phyloP scores from a whole-genome alignment of 2,797 vertebrate species.

The Enoplosus armatus region DNA sequence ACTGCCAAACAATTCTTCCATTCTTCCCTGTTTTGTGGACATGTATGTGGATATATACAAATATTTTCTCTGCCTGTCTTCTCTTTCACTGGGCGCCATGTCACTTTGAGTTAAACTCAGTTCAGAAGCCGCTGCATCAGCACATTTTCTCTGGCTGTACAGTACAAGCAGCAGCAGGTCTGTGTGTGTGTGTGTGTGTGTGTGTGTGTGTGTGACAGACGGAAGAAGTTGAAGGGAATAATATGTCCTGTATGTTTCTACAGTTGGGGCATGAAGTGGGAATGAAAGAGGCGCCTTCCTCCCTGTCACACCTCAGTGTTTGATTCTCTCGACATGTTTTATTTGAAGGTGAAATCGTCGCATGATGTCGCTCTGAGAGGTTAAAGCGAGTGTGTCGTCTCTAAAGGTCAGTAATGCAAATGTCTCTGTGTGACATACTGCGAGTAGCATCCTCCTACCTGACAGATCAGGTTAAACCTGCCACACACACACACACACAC shows the following conservation, averaged over 20 bases:
- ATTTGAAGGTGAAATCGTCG: no score
- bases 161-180: conserved; percentile 16
- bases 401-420: no score
- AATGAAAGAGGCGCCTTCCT: no score
- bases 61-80: neutral
- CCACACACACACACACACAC: neutral
- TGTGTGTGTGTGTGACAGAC: conserved; percentile 10
- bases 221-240: neutral
- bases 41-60: no score
- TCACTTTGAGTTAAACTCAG: conserved; percentile 12
- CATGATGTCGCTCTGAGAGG: no score
- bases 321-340: no score
- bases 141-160: neutral
- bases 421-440: neutral
- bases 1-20: neutral
- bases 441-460: conserved; percentile 16
- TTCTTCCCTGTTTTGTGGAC: neutral
- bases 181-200: neutral
- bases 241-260: neutral
- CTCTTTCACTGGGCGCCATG: neutral
- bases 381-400: no score
- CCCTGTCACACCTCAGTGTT: no score
- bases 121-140: conserved; percentile 21
- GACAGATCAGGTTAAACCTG: conserved; percentile 62
- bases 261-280: no score